A percentile compares a stretch with the other conserved stretches of the same genome.
These are phyloP conservation scores for Oligia fasciuncula DNA, from an alignment of 2,888 invertebrate genomes.

Conservation along the genomic window DNA sequence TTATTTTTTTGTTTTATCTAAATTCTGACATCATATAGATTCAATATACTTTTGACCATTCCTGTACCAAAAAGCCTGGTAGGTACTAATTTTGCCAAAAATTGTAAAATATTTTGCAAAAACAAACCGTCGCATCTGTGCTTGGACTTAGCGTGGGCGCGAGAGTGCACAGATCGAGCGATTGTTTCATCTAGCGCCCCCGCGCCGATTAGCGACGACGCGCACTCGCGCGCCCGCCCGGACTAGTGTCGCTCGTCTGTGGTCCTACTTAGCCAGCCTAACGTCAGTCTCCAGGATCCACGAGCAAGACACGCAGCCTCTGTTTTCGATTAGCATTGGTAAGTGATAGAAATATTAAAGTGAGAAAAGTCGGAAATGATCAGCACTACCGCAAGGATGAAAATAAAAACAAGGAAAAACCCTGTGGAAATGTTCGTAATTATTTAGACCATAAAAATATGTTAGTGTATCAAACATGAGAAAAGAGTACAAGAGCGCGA, in stretches of 20 bases:
- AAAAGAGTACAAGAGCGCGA: neutral
- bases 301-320: slow-evolving; percentile 38
- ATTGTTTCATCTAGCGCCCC: slow-evolving; percentile 70
- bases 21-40: neutral
- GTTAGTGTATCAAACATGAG: neutral
- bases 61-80: neutral
- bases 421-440: neutral
- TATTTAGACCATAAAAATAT: neutral
- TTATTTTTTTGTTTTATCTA: neutral
- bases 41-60: neutral
- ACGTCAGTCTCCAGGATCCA: slow-evolving; percentile 16
- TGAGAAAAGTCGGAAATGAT: neutral
- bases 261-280: slow-evolving; percentile 21
- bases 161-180: slow-evolving; percentile 63
- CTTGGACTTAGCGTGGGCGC: slow-evolving; percentile 65
- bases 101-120: slow-evolving; percentile 29
- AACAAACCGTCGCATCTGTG: slow-evolving; percentile 51
- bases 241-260: slow-evolving; percentile 54
- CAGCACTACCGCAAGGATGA: neutral
- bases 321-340: slow-evolving; percentile 54
- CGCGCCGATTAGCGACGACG: slow-evolving; percentile 54
- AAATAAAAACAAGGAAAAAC: neutral
- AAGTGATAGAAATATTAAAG: slow-evolving; percentile 36
- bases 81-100: neutral
- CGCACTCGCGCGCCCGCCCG: slow-evolving; percentile 55